phyloP scores from a whole-genome alignment of 2,797 vertebrate species.

The Hipposideros larvatus region DNA sequence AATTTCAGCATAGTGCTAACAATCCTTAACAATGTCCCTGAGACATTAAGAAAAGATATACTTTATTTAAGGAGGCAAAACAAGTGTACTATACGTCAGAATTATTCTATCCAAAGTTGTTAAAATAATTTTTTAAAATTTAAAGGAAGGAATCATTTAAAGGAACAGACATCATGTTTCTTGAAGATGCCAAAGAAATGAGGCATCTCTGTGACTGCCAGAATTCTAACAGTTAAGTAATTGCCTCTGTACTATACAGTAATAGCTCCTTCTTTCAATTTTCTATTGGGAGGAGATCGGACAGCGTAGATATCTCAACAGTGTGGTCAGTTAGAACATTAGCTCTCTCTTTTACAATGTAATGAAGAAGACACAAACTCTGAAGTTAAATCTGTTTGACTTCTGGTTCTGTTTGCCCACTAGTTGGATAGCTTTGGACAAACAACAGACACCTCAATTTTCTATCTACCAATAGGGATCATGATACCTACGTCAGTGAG shows the following conservation, averaged over 20 bases:
- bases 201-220: neutral
- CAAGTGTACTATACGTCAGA: neutral
- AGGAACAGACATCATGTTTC: neutral
- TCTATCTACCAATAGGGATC: neutral
- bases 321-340: neutral
- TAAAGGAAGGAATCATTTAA: neutral
- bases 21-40: neutral
- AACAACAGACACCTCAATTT: constrained; percentile 12
- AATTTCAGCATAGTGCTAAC: neutral
- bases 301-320: too few relatives aligned
- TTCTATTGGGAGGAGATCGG: neutral
- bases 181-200: neutral
- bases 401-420: neutral
- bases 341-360: neutral
- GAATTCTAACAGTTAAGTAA: neutral
- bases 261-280: neutral
- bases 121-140: neutral
- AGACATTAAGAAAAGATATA: neutral
- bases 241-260: neutral
- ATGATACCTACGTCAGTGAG: neutral
- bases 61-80: neutral
- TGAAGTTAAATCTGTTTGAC: neutral
- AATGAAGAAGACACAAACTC: neutral
- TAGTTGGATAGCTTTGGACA: neutral
- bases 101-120: constrained; percentile 12